Evolutionary conservation across 2,797 vertebrate species (phyloP).

Genomic region (Triplophysa yarkandensis): DNA sequence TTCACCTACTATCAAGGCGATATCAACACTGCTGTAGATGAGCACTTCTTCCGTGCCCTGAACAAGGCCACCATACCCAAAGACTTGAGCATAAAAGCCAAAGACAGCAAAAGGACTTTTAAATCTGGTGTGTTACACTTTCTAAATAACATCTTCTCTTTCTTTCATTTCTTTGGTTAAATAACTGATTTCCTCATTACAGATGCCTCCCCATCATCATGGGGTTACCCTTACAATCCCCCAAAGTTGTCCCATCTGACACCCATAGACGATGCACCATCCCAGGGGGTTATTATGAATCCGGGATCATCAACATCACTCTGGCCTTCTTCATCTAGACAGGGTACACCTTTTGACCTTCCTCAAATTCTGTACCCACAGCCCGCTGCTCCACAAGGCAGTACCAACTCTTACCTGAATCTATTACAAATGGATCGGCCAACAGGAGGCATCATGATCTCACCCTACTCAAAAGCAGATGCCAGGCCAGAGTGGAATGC

Average conservation of each 20-base stretch:
- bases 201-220: constrained; percentile 66
- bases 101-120: constrained; percentile 16
- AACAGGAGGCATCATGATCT: constrained; percentile 59
- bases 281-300: constrained; percentile 56
- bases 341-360: constrained; percentile 50
- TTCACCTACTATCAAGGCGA: constrained; percentile 86
- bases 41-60: constrained; percentile 84
- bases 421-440: constrained; percentile 75
- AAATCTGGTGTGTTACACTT: constrained; percentile 48
- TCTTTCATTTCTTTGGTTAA: background rate
- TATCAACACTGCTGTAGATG: constrained; percentile 80
- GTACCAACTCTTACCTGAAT: constrained; percentile 67
- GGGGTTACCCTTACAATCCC: constrained; percentile 64
- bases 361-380: constrained; percentile 48
- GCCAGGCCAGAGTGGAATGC: constrained; percentile 61
- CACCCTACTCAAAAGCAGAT: constrained; percentile 67
- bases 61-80: constrained; percentile 73
- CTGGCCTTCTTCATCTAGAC: constrained; percentile 68
- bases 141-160: background rate
- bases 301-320: constrained; percentile 53
- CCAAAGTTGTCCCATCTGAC: constrained; percentile 51
- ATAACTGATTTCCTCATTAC: background rate
- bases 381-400: constrained; percentile 13
- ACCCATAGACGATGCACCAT: constrained; percentile 16
- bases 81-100: constrained; percentile 67